Conservation (phyloP, 1,140 invertebrate species). For the Temnothorax nylanderi region DNA sequence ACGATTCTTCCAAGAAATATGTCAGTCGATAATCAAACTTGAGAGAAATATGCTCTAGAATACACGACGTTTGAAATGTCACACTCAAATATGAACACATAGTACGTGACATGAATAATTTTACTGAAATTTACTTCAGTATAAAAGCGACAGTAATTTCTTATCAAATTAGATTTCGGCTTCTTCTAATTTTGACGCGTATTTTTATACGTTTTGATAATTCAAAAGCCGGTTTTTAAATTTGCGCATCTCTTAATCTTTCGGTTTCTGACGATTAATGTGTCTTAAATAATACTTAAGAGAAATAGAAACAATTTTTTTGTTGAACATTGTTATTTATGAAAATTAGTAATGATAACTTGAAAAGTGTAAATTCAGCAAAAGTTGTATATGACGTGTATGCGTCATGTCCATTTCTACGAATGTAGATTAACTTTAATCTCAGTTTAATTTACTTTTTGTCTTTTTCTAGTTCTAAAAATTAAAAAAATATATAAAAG, state of each 20-base stretch:
- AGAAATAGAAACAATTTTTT: neutral
- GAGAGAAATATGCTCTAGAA: neutral
- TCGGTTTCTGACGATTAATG: neutral
- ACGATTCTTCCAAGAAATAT: neutral
- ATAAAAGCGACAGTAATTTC: neutral
- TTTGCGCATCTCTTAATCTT: neutral
- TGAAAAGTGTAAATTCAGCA: neutral
- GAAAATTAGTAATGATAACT: neutral
- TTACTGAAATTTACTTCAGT: neutral
- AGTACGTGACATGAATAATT: neutral
- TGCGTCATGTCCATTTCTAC: no score
- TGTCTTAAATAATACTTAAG: neutral
- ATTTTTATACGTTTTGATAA: neutral
- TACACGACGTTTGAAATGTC: neutral
- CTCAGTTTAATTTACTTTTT: no score
- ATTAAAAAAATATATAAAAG: no score
- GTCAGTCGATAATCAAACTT: constrained; percentile 10
- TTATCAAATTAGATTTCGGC: neutral
- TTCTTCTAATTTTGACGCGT: neutral
- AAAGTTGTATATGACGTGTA: neutral
- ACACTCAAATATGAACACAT: neutral
- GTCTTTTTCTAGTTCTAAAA: no score
- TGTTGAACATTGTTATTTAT: neutral
- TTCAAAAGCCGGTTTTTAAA: neutral
- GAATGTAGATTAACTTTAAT: no score